Evolutionary conservation across 1,140 invertebrate species (phyloP).

Genomic region (Lepidurus couesii): DNA sequence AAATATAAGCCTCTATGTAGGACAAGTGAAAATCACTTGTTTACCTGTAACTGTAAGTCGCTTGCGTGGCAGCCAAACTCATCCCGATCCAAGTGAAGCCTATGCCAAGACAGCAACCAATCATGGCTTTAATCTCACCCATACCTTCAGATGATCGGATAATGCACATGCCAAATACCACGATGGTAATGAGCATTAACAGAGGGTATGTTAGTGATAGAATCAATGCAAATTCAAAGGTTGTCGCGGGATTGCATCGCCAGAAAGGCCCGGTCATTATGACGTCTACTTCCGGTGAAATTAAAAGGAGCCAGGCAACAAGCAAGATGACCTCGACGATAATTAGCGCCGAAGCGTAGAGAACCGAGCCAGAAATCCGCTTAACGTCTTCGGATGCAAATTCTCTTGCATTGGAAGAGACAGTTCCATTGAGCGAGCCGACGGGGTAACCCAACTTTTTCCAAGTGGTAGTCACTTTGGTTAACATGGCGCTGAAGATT

Average conservation of each 20-base stretch:
- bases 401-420: constrained; percentile 1
- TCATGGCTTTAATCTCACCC: constrained; percentile 22
- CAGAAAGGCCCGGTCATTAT: constrained; percentile 33
- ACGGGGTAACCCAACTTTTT: constrained; percentile 35
- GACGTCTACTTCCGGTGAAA: constrained; percentile 41
- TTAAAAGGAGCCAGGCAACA: constrained; percentile 48
- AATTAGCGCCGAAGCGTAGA: constrained; percentile 44
- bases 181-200: constrained; percentile 48
- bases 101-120: constrained; percentile 25
- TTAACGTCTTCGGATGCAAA: constrained; percentile 36
- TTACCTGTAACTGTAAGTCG: constrained; percentile 22
- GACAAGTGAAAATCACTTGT: neutral
- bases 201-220: constrained; percentile 48
- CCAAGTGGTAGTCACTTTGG: constrained; percentile 49
- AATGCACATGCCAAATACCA: constrained; percentile 45
- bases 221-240: constrained; percentile 48
- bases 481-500: constrained; percentile 47
- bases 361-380: constrained; percentile 45
- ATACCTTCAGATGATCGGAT: constrained; percentile 40
- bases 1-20: neutral
- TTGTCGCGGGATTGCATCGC: constrained; percentile 42
- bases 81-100: constrained; percentile 18
- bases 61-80: constrained; percentile 31
- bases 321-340: constrained; percentile 48
- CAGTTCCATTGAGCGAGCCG: constrained; percentile 23